A percentile compares a stretch with the other conserved stretches of the same genome.
Evolutionary conservation across 1,140 invertebrate species (phyloP).

Genomic region (Eulimnadia texana): DNA sequence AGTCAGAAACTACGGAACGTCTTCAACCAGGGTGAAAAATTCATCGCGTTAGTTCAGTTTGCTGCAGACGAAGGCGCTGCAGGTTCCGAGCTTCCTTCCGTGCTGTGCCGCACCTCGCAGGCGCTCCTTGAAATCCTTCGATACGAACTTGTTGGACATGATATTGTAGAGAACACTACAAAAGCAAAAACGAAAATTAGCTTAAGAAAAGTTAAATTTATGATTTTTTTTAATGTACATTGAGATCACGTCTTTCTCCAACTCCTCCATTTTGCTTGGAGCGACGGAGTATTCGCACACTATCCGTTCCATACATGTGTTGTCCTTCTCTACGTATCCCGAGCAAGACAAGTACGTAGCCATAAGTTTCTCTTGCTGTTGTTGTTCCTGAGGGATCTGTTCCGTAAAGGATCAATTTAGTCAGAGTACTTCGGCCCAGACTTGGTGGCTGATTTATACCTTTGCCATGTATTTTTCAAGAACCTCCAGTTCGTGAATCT

Average conservation of each 20-base stretch:
- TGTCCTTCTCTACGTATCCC: slow-evolving; percentile 22
- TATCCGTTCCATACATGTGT: slow-evolving; percentile 26
- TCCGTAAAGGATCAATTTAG: background rate
- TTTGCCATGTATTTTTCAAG: background rate
- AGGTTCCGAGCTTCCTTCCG: slow-evolving; percentile 8
- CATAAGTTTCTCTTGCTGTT: slow-evolving; percentile 25
- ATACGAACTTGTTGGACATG: slow-evolving; percentile 22
- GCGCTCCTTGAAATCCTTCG: slow-evolving; percentile 22
- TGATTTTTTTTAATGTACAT: slow-evolving; percentile 22
- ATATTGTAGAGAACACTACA: slow-evolving; percentile 25
- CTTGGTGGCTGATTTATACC: background rate
- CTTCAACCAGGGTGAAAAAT: too few relatives aligned
- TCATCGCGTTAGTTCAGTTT: slow-evolving; percentile 1
- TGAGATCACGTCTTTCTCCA: slow-evolving; percentile 23
- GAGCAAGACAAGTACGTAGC: slow-evolving; percentile 26
- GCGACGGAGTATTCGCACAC: slow-evolving; percentile 30
- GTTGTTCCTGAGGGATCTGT: slow-evolving; percentile 28
- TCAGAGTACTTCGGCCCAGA: slow-evolving; percentile 12
- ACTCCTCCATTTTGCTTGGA: slow-evolving; percentile 26
- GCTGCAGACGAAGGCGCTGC: slow-evolving; percentile 8
- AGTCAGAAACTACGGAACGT: too few relatives aligned
- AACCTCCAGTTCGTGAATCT: slow-evolving; percentile 22
- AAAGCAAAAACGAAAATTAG: slow-evolving; percentile 21
- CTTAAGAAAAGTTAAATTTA: slow-evolving; percentile 19
- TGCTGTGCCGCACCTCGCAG: slow-evolving; percentile 21